Evolutionary conservation across 1,140 invertebrate genomes (phyloP).

Genomic region (Drosophila bipectinata): DNA sequence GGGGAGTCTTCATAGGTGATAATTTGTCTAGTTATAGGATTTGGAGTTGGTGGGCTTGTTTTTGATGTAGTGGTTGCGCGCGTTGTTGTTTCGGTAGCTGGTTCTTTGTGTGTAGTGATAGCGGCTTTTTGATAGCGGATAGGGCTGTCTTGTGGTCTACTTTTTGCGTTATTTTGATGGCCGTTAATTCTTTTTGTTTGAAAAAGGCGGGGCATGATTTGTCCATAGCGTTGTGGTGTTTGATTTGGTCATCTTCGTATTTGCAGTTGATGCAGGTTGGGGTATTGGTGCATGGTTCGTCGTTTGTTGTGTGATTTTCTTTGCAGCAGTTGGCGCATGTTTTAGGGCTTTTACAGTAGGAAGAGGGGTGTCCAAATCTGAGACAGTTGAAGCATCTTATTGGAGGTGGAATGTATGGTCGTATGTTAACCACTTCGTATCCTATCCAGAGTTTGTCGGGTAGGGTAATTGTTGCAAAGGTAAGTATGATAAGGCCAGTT

Average conservation of each 20-base stretch:
- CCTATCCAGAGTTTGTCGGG: slow-evolving; percentile 4
- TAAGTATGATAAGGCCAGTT: slow-evolving; percentile 11
- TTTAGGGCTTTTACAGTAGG: too few relatives aligned
- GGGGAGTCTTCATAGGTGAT: background rate
- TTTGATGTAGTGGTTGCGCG: background rate
- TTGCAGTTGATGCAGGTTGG: slow-evolving; percentile 6
- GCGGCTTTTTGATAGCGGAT: slow-evolving; percentile 1
- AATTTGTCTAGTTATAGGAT: background rate
- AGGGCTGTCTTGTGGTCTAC: background rate
- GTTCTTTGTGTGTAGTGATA: background rate
- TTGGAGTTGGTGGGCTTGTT: background rate
- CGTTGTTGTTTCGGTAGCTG: background rate
- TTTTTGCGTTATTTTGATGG: slow-evolving; percentile 8
- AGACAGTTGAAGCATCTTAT: slow-evolving; percentile 1
- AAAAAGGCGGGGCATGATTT: background rate
- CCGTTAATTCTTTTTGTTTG: too few relatives aligned
- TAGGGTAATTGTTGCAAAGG: background rate
- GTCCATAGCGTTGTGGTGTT: slow-evolving; percentile 8
- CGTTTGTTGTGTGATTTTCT: too few relatives aligned
- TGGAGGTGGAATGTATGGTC: background rate
- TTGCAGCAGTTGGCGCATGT: too few relatives aligned
- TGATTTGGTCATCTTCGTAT: slow-evolving; percentile 4
- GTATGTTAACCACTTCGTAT: slow-evolving; percentile 7
- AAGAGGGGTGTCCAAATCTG: background rate
- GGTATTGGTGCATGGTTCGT: slow-evolving; percentile 7